Percentiles rank a stretch among this genome's conserved stretches.
Evolutionary conservation across 2,797 vertebrate species (phyloP).

Genomic region (Rhincodon typus): DNA sequence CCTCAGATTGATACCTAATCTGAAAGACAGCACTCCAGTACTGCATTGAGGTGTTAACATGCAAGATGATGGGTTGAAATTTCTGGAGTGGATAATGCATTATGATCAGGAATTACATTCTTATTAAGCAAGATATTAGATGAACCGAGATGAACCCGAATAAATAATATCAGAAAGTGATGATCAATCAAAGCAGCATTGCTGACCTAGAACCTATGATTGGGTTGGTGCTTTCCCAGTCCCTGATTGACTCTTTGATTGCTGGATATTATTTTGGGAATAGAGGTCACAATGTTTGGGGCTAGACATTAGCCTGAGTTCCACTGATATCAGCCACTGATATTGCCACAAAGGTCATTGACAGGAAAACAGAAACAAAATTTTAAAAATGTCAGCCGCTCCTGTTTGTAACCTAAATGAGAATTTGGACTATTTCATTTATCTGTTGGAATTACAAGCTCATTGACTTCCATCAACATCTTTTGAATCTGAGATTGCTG

Average conservation of each 20-base stretch:
- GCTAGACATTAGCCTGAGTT: neutral
- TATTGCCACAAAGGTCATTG: constrained; percentile 7
- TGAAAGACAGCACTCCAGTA: neutral
- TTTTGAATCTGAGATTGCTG: neutral
- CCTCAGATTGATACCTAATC: neutral
- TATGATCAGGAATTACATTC: neutral
- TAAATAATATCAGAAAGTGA: neutral
- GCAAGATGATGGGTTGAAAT: neutral
- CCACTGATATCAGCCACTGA: neutral
- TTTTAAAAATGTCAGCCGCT: neutral
- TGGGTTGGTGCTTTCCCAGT: neutral
- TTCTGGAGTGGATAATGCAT: neutral
- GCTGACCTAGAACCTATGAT: neutral
- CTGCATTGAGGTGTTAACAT: neutral
- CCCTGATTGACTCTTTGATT: neutral
- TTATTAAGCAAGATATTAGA: neutral
- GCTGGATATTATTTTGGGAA: neutral
- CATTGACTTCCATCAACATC: neutral
- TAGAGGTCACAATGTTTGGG: neutral
- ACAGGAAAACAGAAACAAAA: neutral
- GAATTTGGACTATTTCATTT: neutral
- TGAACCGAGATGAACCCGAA: neutral
- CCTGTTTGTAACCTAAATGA: neutral
- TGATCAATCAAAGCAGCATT: neutral
- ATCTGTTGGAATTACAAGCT: neutral